Evolutionary conservation across 2,888 invertebrate genomes (phyloP), one percentile per base, ranked within the genome.

Genomic region (Acleris laterana): DNA sequence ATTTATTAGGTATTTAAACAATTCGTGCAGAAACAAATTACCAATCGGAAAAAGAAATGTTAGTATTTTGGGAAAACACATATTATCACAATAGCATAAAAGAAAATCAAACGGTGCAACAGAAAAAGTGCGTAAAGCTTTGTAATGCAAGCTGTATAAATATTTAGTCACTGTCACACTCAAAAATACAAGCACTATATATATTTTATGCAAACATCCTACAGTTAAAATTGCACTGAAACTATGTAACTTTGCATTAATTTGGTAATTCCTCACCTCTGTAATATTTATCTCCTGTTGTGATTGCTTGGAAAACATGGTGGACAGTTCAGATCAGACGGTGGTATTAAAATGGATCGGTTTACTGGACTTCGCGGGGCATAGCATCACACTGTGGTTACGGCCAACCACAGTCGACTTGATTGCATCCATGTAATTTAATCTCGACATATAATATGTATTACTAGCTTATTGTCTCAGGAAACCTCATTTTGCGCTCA

Each of bases 31-130:
- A 80, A 75, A 78, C 73, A 74, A 73, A 79, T 71, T 77, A 74
- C 76, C 71, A 77, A 71, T 71, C 69, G 71, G 77, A 71, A 71
- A 74, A 71, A 38, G 75, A 75, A 79, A 84, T 87, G 92, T 93
- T 91, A 93, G 93, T 93, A 93, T 93, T 93, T 93, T 92, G 93
- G 91, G 87, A 88, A 92, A 91, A 88, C 79, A 77, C 64, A 72
- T 68, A 70, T 72, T 78, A 70, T 77, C 72, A 82, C 75, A 79
- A 74, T 75, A 77, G 73, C 75, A 77, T 79, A 72, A 70, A 75
- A 78, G 76, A 81, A 80, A 75, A 75, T 71, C 56, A 58, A 78
- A 74, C 75, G 69, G 84, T 87, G 88, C 88, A 77, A 76, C 74
- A 81, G 73, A 74, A 76, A 77, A 74, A 72, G 87, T 89, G 90